phyloP scores from a whole-genome alignment of 2,888 invertebrate species.

The Aporophyla lueneburgensis region DNA sequence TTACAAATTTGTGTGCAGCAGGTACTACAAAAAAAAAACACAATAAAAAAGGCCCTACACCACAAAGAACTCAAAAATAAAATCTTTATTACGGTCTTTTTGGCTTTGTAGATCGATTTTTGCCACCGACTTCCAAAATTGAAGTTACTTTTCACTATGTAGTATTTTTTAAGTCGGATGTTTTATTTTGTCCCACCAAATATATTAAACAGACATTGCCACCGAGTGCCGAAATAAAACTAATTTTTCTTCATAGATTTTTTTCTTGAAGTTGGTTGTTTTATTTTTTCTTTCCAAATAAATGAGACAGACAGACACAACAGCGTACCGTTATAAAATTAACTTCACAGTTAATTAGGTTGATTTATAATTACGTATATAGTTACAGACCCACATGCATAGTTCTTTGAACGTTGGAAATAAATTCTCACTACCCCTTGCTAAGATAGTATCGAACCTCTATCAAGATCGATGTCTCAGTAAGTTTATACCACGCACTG shows the following conservation, averaged over 20 bases:
- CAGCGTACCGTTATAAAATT: background rate
- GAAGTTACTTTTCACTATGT: too few relatives aligned
- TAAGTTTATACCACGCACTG: background rate
- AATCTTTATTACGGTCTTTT: background rate
- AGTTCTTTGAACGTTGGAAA: background rate
- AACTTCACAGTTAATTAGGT: background rate
- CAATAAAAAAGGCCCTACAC: too few relatives aligned
- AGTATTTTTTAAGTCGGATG: too few relatives aligned
- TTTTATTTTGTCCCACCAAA: too few relatives aligned
- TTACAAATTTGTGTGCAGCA: background rate
- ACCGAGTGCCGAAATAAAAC: too few relatives aligned
- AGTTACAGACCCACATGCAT: background rate
- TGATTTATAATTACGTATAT: background rate
- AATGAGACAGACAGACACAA: background rate
- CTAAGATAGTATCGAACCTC: slow-evolving; percentile 23
- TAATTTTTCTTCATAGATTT: too few relatives aligned
- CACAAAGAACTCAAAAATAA: background rate
- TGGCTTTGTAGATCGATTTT: too few relatives aligned
- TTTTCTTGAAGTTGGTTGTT: too few relatives aligned
- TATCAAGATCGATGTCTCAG: slow-evolving; percentile 20
- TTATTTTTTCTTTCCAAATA: too few relatives aligned
- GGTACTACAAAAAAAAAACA: too few relatives aligned
- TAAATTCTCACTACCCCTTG: slow-evolving; percentile 12
- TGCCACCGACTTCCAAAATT: too few relatives aligned
- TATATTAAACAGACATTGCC: background rate